These are phyloP conservation scores for Thaumetopoea pityocampa DNA, from an alignment of 1,140 invertebrate species.

Conservation along the genomic window DNA sequence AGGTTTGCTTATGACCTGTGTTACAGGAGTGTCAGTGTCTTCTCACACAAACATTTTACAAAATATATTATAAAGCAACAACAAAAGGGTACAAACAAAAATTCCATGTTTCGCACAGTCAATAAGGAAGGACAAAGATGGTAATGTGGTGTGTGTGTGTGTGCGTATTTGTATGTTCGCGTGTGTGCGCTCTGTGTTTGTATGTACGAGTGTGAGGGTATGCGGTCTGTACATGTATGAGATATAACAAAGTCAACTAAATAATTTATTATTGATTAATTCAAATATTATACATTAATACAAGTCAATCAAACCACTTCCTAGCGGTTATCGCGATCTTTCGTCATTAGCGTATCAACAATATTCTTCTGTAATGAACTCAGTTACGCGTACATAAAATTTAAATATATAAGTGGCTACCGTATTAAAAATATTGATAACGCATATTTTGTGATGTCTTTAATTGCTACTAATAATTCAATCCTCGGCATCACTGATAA, in stretches of 20 bases:
- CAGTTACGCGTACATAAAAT: constrained; percentile 68
- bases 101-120: too few relatives aligned
- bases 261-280: background rate
- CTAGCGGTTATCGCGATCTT: too few relatives aligned
- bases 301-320: background rate
- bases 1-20: too few relatives aligned
- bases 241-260: background rate
- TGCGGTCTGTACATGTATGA: constrained; percentile 9
- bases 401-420: constrained; percentile 70
- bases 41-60: too few relatives aligned
- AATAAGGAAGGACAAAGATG: too few relatives aligned
- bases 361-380: constrained; percentile 64
- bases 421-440: constrained; percentile 74
- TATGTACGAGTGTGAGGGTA: too few relatives aligned
- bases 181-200: too few relatives aligned
- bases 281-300: constrained; percentile 1
- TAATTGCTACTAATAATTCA: constrained; percentile 72
- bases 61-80: too few relatives aligned
- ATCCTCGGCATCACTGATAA: constrained; percentile 63
- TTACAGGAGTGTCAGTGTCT: too few relatives aligned
- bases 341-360: constrained; percentile 22
- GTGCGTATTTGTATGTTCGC: too few relatives aligned
- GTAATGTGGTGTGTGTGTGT: too few relatives aligned
- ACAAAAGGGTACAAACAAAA: too few relatives aligned
- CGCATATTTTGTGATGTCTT: constrained; percentile 62